phyloP scores from a whole-genome alignment of 1,140 invertebrate genomes.

The Drosophila guanche region DNA sequence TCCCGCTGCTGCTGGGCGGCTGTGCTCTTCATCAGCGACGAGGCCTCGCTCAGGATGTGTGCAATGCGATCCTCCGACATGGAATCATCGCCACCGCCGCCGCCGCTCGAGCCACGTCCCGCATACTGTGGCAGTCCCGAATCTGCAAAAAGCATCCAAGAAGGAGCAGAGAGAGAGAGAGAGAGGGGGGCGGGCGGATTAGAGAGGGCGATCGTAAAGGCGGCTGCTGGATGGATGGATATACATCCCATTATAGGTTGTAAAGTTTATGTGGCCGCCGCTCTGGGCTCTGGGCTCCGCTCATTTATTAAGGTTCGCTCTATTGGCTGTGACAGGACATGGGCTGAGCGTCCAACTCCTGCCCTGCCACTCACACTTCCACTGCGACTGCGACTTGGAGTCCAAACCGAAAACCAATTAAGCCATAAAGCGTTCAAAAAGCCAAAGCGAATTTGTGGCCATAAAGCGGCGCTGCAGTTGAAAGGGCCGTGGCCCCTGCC shows the following conservation, averaged over 20 bases:
- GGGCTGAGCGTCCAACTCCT: neutral
- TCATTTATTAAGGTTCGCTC: conserved; percentile 37
- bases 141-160: conserved; percentile 47
- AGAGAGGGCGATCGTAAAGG: conserved; percentile 61
- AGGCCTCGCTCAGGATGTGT: conserved; percentile 96
- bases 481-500: conserved; percentile 20
- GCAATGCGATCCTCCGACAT: conserved; percentile 96
- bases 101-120: conserved; percentile 73
- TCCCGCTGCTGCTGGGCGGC: conserved; percentile 40
- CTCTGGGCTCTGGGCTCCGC: neutral
- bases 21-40: conserved; percentile 87
- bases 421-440: conserved; percentile 82
- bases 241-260: conserved; percentile 62
- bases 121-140: conserved; percentile 89
- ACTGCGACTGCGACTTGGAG: neutral
- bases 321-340: conserved; percentile 33
- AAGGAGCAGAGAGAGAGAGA: neutral
- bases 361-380: neutral
- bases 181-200: conserved; percentile 5
- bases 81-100: conserved; percentile 88
- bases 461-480: conserved; percentile 64
- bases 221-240: neutral
- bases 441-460: conserved; percentile 77
- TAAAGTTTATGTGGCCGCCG: conserved; percentile 57
- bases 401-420: conserved; percentile 56